Base-by-base conservation (phyloP, 1,140 invertebrate genomes). In the Saccostrea cuccullata region DNA sequence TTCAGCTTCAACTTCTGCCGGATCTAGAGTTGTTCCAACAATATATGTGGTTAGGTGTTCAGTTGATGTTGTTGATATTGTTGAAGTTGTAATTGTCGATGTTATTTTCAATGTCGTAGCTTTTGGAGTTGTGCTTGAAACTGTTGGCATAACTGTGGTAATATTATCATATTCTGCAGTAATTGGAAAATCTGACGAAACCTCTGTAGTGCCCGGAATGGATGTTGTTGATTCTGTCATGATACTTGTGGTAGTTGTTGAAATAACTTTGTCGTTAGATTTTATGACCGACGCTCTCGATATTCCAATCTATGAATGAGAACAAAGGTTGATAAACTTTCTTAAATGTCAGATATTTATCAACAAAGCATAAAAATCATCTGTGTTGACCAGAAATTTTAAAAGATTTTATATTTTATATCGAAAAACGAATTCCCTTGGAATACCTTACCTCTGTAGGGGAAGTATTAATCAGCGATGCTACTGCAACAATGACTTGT, bases 401-500 rank as follows among this genome's bases (percentile, higher is more conserved):
- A 17, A 64, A 64, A 15, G 20, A 60, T 60, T 20, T 60, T 20
- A 13, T 17, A 4, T 17, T 13, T 60, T 17, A 20, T 4, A 60
- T 17, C 9, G 13, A 60, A 60, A 17, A 13, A 2, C 17, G 13
- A 6, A 64, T 6, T 20, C 6, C 58, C 13, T 6, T 20, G 0
- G 15, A 30, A 36, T 23, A 20, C 23, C 73, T 8, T 64, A 90
- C 90, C 86, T 89, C 73, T 23, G 67, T 30, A 11, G 83, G 83
- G 17, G 64, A 70, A 67, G 82, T 89, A 60, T 92, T 92, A n/a
- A 92, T 88, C 6, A 93, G 55, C 13, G 92, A 93, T 36, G 91
- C 92, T 26, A 93, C 84, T 12, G 92, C 92, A 0, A 93, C 91
- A 67, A 92, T 89, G 55, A 92, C 67, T 87, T 93, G 92, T 88